Conservation (phyloP, 2,888 invertebrate species). For the Stomorhina lunata region DNA sequence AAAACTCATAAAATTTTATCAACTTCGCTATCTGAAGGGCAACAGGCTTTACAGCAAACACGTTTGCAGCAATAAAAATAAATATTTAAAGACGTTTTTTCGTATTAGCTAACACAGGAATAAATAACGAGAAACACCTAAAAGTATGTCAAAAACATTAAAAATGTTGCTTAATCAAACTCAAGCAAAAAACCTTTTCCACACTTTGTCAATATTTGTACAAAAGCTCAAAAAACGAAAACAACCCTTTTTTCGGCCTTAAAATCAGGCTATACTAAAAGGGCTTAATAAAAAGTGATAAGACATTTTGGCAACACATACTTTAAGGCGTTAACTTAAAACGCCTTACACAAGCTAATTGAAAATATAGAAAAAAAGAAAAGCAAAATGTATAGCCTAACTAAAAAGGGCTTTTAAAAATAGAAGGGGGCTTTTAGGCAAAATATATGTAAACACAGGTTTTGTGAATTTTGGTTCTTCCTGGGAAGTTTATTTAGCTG, state of each 20-base stretch:
- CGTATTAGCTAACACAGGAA: not conserved
- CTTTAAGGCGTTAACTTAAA: conserved; percentile 62
- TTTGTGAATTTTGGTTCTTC: too few species aligned
- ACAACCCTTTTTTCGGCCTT: conserved; percentile 49
- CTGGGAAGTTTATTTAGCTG: conserved; percentile 50
- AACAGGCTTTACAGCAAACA: conserved; percentile 15
- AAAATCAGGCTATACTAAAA: not conserved
- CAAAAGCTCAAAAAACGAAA: not conserved
- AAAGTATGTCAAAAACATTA: conserved; percentile 60
- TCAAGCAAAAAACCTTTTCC: conserved; percentile 19
- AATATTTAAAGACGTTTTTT: conserved; percentile 29
- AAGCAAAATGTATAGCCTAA: not conserved
- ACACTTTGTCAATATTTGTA: not conserved
- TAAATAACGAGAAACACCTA: conserved; percentile 19
- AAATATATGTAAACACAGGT: not conserved
- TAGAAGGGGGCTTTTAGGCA: not conserved
- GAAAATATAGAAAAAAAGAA: conserved; percentile 30
- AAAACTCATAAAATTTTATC: conserved; percentile 52
- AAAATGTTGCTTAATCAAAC: conserved; percentile 43
- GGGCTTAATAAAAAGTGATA: conserved; percentile 53
- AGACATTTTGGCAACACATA: conserved; percentile 66
- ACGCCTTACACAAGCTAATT: conserved; percentile 61
- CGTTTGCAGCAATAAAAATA: conserved; percentile 29
- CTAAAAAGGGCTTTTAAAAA: not conserved
- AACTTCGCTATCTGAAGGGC: conserved; percentile 24